Evolutionary conservation across 2,888 invertebrate genomes (phyloP), one percentile per base, ranked within the genome.

Genomic region (Agrypnus murinus): DNA sequence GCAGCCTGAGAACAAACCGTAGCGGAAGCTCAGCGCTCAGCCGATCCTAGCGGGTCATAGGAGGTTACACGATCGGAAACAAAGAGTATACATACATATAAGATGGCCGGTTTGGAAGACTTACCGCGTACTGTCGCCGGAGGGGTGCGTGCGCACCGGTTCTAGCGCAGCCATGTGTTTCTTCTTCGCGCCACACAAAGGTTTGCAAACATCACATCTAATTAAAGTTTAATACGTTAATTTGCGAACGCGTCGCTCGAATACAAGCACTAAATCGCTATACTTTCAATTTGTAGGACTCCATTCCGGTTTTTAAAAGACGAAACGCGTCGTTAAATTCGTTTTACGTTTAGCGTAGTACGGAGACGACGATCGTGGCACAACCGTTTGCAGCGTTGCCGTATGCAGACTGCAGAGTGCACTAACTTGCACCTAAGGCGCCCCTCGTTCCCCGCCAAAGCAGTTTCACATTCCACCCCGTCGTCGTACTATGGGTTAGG

Each of bases 101-200:
- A 69, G 69, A 69, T 69, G 67, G 73, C 65, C 64, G 74, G 40
- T 60, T 66, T 70, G 57, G 70, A 68, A 70, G 55, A 73, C 72
- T 69, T 73, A 71, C 71, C 74, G 75, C 74, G 72, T 58, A 71
- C 66, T 69, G 48, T 74, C 60, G 66, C 59, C 64, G 48, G 53
- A 66, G 50, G 62, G 57, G 36, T 70, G 65, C 67, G 73, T 77
- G 81, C 81, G 82, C 82, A 75, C 71, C 73, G 73, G 73, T 80
- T 80, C 81, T 82, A 81, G 85, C 85, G 85, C 85, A 84, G 83
- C 85, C 86, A 86, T 86, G 86, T 82, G 84, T 83, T 82, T 78
- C 77, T 76, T n/a, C 71, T 78, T 25, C 77, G 78, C 79, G 78
- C 74, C 76, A 80, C 77, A 64, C 65, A 65, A 65, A 65, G 57